Evolutionary conservation across 1,140 invertebrate genomes (phyloP).

Genomic region (Ceratina japonica): DNA sequence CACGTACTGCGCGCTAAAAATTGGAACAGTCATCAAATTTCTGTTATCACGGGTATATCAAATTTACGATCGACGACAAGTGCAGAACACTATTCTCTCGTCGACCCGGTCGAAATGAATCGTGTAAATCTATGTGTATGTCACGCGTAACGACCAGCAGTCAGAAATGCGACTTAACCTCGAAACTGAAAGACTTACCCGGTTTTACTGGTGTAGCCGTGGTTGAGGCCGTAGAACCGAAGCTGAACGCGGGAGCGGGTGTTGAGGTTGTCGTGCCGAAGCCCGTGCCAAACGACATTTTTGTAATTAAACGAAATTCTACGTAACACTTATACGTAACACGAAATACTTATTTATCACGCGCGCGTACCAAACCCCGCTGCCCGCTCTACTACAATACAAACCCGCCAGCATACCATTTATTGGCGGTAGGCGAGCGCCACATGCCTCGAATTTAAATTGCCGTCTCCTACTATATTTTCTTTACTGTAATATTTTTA

Average conservation of each 20-base stretch:
- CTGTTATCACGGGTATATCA: neutral
- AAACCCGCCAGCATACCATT: slow-evolving; percentile 9
- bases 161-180: slow-evolving; percentile 57
- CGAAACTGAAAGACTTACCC: slow-evolving; percentile 63
- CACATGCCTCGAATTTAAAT: neutral
- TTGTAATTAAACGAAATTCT: neutral
- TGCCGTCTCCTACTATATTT: too few relatives aligned
- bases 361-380: slow-evolving; percentile 23
- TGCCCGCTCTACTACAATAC: slow-evolving; percentile 5
- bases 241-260: slow-evolving; percentile 69
- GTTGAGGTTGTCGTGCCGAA: slow-evolving; percentile 71
- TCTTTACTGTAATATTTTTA: too few relatives aligned
- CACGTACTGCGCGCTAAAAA: neutral
- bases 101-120: neutral
- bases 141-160: slow-evolving; percentile 3
- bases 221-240: slow-evolving; percentile 66
- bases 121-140: neutral
- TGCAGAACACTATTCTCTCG: neutral
- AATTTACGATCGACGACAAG: neutral
- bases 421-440: slow-evolving; percentile 40
- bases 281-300: slow-evolving; percentile 75
- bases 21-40: neutral
- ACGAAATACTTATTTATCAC: slow-evolving; percentile 33
- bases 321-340: too few relatives aligned
- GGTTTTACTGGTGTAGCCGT: slow-evolving; percentile 73